Percentiles rank a stretch among this genome's conserved stretches.
Evolutionary conservation across 2,797 vertebrate genomes (phyloP).

Genomic region (Xiphorhynchus erythropygius): DNA sequence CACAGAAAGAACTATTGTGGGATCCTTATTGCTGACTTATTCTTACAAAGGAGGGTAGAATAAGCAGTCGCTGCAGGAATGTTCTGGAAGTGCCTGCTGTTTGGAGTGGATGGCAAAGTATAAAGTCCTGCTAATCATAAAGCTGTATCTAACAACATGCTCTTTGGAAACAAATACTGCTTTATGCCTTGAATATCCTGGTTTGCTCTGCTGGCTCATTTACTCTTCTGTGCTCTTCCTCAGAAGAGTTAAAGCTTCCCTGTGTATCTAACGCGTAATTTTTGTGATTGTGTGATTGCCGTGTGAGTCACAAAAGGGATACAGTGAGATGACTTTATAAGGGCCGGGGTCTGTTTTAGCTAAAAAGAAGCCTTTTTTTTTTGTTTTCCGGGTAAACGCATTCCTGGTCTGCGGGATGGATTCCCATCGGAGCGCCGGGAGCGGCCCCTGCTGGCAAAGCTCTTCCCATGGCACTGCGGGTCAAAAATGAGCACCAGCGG

Average conservation of each 20-base stretch:
- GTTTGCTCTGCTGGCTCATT: neutral
- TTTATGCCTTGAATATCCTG: neutral
- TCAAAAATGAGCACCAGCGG: neutral
- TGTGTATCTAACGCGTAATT: neutral
- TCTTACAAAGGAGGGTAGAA: neutral
- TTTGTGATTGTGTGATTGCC: neutral
- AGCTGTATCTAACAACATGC: neutral
- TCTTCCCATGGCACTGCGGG: fast-evolving
- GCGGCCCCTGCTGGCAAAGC: neutral
- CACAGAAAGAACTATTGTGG: neutral
- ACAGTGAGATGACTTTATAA: neutral
- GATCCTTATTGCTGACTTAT: neutral
- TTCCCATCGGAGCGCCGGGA: fast-evolving
- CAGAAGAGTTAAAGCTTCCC: neutral
- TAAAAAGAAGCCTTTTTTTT: neutral
- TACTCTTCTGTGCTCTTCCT: neutral
- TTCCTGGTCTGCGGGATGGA: neutral
- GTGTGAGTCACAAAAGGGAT: neutral
- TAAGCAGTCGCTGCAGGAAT: neutral
- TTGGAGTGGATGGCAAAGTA: neutral
- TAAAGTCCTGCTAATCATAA: neutral
- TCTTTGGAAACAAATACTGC: neutral
- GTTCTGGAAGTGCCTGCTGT: neutral
- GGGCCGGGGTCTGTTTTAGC: neutral
- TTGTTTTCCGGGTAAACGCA: fast-evolving